phyloP scores from a whole-genome alignment of 2,888 invertebrate species.

The Byasa hedistus region DNA sequence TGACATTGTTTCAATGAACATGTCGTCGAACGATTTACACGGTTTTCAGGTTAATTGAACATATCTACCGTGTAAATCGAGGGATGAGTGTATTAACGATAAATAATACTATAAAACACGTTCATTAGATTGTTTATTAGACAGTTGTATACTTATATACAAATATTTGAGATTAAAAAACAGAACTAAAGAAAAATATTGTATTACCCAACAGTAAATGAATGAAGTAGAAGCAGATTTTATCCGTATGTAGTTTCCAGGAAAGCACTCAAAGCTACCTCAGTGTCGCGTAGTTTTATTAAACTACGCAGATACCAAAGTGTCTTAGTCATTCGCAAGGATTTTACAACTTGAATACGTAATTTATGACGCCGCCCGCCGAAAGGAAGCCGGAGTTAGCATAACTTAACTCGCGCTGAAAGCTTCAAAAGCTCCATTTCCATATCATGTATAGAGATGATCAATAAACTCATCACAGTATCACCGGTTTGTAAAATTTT shows the following conservation, averaged over 20 bases:
- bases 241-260: not conserved
- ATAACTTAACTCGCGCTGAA: conserved; percentile 19
- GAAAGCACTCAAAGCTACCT: conserved; percentile 21
- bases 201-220: no score
- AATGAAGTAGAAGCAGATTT: not conserved
- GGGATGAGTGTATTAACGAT: no score
- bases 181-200: no score
- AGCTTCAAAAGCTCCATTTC: conserved; percentile 20
- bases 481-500: not conserved
- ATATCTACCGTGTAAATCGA: no score
- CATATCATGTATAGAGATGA: conserved; percentile 6
- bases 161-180: no score
- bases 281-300: conserved; percentile 24
- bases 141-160: no score
- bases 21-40: no score
- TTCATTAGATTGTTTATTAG: no score
- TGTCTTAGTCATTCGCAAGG: conserved; percentile 28
- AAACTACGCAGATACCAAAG: conserved; percentile 24
- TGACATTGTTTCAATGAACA: no score
- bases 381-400: conserved; percentile 19
- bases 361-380: conserved; percentile 26
- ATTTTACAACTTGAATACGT: conserved; percentile 31
- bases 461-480: conserved; percentile 2
- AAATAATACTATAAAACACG: no score
- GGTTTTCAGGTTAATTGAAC: no score